Evolutionary conservation across 2,888 invertebrate genomes (phyloP).

Genomic region (Drosophila multiciliata): DNA sequence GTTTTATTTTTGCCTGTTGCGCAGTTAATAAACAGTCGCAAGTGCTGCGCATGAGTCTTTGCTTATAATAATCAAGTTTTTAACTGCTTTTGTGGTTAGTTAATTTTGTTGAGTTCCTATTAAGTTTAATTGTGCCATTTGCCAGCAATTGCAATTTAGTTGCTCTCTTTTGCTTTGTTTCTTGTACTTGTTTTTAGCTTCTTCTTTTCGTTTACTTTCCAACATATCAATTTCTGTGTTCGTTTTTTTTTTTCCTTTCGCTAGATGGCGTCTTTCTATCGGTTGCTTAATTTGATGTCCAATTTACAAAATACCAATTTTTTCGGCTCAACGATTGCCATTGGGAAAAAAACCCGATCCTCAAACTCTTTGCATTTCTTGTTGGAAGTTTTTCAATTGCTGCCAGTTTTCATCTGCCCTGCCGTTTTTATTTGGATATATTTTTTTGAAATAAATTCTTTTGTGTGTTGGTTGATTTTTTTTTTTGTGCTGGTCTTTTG

Average conservation of each 20-base stretch:
- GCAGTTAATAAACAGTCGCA: background rate
- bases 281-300: constrained; percentile 37
- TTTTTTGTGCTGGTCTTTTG: constrained; percentile 24
- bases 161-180: background rate
- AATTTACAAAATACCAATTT: constrained; percentile 27
- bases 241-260: background rate
- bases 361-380: constrained; percentile 4
- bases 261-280: constrained; percentile 23
- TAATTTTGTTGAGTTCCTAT: background rate
- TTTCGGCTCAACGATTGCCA: background rate
- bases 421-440: constrained; percentile 2
- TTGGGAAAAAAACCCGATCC: background rate
- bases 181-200: no score
- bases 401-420: constrained; percentile 5
- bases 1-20: background rate
- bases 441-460: background rate
- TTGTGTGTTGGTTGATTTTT: constrained; percentile 4
- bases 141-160: background rate
- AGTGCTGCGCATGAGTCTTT: background rate
- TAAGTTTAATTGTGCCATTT: background rate
- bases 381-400: constrained; percentile 12
- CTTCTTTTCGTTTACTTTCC: background rate
- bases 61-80: background rate
- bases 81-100: background rate
- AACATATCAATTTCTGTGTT: background rate